These are phyloP conservation scores for Peribatodes rhomboidaria DNA, from an alignment of 2,888 invertebrate species.

Conservation along the genomic window DNA sequence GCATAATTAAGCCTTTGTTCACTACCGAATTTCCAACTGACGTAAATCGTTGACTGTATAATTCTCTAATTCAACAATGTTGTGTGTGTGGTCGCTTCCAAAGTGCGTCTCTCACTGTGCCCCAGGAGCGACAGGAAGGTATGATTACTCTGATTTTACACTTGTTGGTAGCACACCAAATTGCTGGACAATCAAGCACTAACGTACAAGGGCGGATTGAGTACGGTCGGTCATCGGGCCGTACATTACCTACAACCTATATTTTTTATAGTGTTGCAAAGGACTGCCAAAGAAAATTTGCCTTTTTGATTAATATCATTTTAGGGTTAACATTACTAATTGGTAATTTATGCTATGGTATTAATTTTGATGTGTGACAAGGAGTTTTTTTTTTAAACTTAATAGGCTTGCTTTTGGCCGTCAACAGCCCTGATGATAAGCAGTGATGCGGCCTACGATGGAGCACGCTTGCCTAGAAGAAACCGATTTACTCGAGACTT, in stretches of 20 bases:
- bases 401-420: background rate
- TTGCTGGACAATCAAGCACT: constrained; percentile 60
- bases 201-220: constrained; percentile 57
- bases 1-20: constrained; percentile 55
- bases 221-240: constrained; percentile 10
- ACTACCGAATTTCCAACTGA: constrained; percentile 40
- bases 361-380: background rate
- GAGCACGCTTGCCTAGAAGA: too few species aligned
- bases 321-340: background rate
- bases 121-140: constrained; percentile 72
- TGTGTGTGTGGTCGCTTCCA: constrained; percentile 56
- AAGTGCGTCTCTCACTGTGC: constrained; percentile 64
- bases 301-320: background rate
- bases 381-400: background rate
- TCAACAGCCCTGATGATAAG: background rate
- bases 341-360: background rate
- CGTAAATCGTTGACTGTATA: background rate
- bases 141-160: constrained; percentile 69
- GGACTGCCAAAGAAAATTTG: background rate
- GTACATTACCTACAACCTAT: constrained; percentile 3
- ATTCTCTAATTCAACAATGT: background rate
- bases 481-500: too few species aligned
- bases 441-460: too few species aligned
- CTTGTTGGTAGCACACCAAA: constrained; percentile 63
- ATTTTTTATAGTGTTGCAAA: constrained; percentile 7